Percentiles rank a stretch among this genome's conserved stretches.
phyloP scores from a whole-genome alignment of 37 sponge, comb jelly and placozoan genomes.

The Dysidea cf. avara region DNA sequence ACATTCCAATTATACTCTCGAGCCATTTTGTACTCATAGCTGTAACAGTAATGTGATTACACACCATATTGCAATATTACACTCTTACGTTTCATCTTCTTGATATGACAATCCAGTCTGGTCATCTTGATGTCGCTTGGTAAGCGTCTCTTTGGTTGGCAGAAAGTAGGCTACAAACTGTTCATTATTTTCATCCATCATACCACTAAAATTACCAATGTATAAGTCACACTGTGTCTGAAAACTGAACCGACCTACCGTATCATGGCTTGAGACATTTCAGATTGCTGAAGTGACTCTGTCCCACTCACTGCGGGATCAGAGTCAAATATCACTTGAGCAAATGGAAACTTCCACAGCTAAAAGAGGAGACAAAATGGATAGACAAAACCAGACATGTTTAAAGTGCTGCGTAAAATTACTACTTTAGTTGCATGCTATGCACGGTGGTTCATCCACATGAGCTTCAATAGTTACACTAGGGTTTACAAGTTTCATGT shows the following conservation, averaged over 20 bases:
- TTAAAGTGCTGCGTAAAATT: too few species aligned
- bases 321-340: conserved; percentile 96
- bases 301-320: conserved; percentile 63
- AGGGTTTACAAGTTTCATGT: too few species aligned
- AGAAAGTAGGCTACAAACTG: conserved; percentile 99
- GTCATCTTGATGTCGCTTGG: conserved; percentile 70
- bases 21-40: conserved; percentile 88
- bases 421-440: too few species aligned
- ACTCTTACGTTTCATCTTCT: conserved; percentile 58
- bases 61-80: background rate
- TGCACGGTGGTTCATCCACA: too few species aligned
- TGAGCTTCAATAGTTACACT: too few species aligned
- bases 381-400: background rate
- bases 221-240: background rate
- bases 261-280: conserved; percentile 93
- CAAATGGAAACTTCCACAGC: conserved; percentile 94
- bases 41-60: background rate
- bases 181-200: conserved; percentile 97
- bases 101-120: conserved; percentile 22
- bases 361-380: conserved; percentile 19
- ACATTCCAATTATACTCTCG: conserved; percentile 99
- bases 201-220: conserved; percentile 59
- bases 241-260: conserved; percentile 39
- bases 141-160: conserved; percentile 87
- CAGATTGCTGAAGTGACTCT: conserved; percentile 56